Conservation (phyloP, 2,797 vertebrate species). For the Dendrocincla fuliginosa region DNA sequence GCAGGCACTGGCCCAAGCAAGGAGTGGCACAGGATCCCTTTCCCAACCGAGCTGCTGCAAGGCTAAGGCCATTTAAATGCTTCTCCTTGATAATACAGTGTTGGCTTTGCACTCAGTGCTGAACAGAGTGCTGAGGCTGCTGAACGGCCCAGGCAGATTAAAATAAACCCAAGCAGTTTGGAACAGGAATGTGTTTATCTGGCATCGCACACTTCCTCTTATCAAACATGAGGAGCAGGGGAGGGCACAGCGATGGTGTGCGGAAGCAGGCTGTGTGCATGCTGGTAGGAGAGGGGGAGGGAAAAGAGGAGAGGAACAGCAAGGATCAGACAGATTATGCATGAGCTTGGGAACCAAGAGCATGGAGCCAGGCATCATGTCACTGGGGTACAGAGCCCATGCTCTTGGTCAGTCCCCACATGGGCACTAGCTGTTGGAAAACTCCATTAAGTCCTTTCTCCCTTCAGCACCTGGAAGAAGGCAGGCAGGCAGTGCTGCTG, state of each 20-base stretch:
- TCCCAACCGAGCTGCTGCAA: background rate
- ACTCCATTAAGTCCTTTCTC: background rate
- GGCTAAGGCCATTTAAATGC: background rate
- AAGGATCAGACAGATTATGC: background rate
- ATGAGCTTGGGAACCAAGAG: background rate
- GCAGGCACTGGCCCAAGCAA: background rate
- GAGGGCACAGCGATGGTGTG: slow-evolving; percentile 31
- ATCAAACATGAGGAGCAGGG: slow-evolving; percentile 57
- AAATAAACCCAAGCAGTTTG: slow-evolving; percentile 69
- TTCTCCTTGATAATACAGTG: slow-evolving; percentile 7
- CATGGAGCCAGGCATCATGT: background rate
- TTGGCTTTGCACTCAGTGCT: slow-evolving; percentile 24
- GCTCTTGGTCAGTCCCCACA: background rate
- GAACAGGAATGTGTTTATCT: slow-evolving; percentile 64
- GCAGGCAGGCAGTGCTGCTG: background rate
- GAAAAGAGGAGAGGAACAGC: background rate
- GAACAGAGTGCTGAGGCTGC: slow-evolving; percentile 66
- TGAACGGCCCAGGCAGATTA: slow-evolving; percentile 68
- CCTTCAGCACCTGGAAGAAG: background rate
- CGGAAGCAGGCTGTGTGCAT: background rate
- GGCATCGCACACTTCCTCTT: slow-evolving; percentile 55
- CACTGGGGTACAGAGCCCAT: background rate
- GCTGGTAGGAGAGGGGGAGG: background rate
- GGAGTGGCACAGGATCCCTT: background rate
- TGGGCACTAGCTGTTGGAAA: background rate